phyloP scores from a whole-genome alignment of 2,797 vertebrate genomes.

The Mico argentatus region DNA sequence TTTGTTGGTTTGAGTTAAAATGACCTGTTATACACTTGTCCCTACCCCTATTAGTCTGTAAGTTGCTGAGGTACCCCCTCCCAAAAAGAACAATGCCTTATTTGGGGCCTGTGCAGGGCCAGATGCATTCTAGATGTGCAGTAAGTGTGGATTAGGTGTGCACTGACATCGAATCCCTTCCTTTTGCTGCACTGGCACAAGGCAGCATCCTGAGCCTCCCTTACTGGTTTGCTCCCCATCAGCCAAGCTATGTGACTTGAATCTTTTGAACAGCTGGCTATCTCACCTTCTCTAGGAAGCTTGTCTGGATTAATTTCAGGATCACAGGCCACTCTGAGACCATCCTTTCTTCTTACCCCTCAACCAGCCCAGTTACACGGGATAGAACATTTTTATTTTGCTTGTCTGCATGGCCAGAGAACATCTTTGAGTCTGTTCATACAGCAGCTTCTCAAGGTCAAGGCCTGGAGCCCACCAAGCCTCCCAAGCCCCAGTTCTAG shows the following conservation, averaged over 20 bases:
- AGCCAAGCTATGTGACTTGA: fast-evolving
- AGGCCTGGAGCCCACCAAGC: background rate
- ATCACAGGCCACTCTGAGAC: background rate
- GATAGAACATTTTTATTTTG: background rate
- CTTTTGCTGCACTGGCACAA: fast-evolving
- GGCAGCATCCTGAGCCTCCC: background rate
- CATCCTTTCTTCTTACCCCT: background rate
- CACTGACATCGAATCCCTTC: background rate
- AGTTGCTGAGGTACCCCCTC: background rate
- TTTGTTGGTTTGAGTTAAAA: background rate
- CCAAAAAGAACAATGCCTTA: background rate
- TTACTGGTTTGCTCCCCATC: fast-evolving
- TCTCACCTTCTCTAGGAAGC: background rate
- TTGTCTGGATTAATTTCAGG: background rate
- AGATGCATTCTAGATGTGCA: fast-evolving
- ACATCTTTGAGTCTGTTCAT: background rate
- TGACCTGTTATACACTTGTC: background rate
- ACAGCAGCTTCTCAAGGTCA: background rate
- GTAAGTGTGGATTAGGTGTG: fast-evolving
- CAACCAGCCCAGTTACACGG: background rate
- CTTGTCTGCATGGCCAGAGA: background rate
- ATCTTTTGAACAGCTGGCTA: background rate
- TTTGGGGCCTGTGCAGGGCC: background rate
- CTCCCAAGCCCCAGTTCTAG: background rate
- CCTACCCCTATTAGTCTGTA: background rate